Evolutionary conservation across 2,888 invertebrate genomes (phyloP), one percentile per base, ranked within the genome.

Genomic region (Halictus ligatus): DNA sequence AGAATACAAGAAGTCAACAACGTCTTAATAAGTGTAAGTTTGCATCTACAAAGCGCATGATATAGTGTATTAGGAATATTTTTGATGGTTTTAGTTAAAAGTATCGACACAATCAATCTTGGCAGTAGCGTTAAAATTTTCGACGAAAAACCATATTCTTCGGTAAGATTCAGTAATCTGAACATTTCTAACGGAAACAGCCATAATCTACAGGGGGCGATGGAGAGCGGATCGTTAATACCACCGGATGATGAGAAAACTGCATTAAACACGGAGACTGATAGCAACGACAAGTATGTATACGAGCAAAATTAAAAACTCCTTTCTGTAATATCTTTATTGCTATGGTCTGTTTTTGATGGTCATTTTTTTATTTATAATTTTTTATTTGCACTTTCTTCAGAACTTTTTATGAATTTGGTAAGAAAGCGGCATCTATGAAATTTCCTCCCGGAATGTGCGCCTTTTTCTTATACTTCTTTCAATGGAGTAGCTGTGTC

Each of bases 41-140:
- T 58, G 13, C 43, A 35, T 13, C n/a, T 7, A 2, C 21, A 43
- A 13, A 21, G 10, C n/a, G n/a, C n/a, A 43, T n/a, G 13, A 40
- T 13, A 43, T 43, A 6, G 12, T 12, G 6, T 64, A 12, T n/a
- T 13, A n/a, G 13, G 43, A 71, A 2, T 64, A 64, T 7, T 50
- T 21, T 43, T 50, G 46, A 75, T 29, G 74, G n/a, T 81, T 81
- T 40, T 50, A 93, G 94, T 85, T 43, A 91, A 85, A 86, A 93
- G 92, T 72, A 94, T 96, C 88, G 96, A 96, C 92, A 93, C 93
- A 0, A 95, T 96, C 8, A 96, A 97, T 94, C 95, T 97, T 80
- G 96, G 96, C 60, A 97, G 97, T 91, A 96, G 96, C 15, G 95
- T 96, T n/a, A 96, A 96, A 87, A 96, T 97, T 88, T 96, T 97